Base-by-base conservation (phyloP, 2,797 vertebrate species). In the Pipistrellus kuhlii region DNA sequence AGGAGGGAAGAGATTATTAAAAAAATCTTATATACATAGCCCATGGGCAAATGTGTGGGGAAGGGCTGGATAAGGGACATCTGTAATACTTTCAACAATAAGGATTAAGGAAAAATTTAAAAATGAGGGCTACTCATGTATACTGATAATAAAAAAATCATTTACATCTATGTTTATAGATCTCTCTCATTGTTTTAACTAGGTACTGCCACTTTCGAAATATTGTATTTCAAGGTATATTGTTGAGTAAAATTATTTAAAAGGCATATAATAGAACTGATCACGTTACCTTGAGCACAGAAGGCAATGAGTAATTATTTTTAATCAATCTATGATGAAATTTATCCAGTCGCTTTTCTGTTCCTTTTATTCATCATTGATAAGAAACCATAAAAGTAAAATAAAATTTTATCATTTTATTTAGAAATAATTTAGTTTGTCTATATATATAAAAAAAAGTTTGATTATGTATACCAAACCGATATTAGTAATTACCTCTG, bases 181-280 rank as follows among this genome's bases (percentile, higher is more conserved):
- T 75, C 18, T 83, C 93, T 57, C 32, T 80, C 5, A 78, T 82
- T 81, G 81, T 77, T 88, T 94, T 66, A 85, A 91, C 48, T 85
- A n/a, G 20, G 30, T 71, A 71, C 30, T 68, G 30, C 41, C 57
- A 76, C 17, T 77, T n/a, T 85, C 32, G 82, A 59, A n/a, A n/a
- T n/a, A n/a, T n/a, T 38, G 59, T 77, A 89, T 44, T 53, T 68
- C 35, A 93, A 91, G 69, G 62, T 20, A 87, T 38, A 77, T 1
- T 72, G 7, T 32, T 48, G 25, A 92, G 10, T n/a, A 51, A 88
- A 88, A 46, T 9, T 25, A 66, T 48, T 84, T 55, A 9, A 78
- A 93, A 80, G 38, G 46, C 46, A 94, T 12, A 35, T 57, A 90
- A 88, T 15, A 95, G 12, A 76, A 82, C 27, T 80, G 82, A 85